Percentiles rank a stretch among this genome's conserved stretches.
Conservation (phyloP, 1,140 invertebrate species). For the Planococcus citri region DNA sequence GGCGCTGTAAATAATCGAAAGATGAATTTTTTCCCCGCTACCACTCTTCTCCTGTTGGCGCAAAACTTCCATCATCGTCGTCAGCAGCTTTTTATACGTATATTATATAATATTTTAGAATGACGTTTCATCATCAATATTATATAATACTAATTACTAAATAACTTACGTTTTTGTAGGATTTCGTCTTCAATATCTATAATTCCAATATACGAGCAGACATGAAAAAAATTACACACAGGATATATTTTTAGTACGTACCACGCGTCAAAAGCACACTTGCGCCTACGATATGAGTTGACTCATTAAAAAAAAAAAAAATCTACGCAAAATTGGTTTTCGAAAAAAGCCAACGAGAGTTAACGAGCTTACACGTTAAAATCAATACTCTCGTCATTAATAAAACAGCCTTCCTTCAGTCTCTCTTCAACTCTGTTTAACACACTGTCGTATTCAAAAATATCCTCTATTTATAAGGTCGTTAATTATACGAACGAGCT, state of each 20-base stretch:
- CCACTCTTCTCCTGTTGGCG: too few relatives aligned
- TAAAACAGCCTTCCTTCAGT: not conserved
- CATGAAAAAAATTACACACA: not conserved
- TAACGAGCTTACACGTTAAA: too few relatives aligned
- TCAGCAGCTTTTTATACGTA: too few relatives aligned
- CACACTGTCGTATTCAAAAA: too few relatives aligned
- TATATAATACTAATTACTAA: not conserved
- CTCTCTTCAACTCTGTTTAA: not conserved
- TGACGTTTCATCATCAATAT: not conserved
- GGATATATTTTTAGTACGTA: not conserved
- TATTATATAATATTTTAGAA: too few relatives aligned
- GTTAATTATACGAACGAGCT: too few relatives aligned
- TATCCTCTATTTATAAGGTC: too few relatives aligned
- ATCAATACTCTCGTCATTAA: not conserved
- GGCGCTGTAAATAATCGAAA: too few relatives aligned
- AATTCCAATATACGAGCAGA: not conserved
- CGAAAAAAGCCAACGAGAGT: not conserved
- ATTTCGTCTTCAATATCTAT: not conserved
- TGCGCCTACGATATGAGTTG: too few relatives aligned
- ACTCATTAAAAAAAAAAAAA: not conserved
- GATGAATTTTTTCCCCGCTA: too few relatives aligned
- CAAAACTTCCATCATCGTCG: too few relatives aligned
- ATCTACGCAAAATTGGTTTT: too few relatives aligned
- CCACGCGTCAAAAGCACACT: not conserved
- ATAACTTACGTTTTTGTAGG: not conserved